Conservation (phyloP, 2,888 invertebrate species). For the Phragmatobia fuliginosa region DNA sequence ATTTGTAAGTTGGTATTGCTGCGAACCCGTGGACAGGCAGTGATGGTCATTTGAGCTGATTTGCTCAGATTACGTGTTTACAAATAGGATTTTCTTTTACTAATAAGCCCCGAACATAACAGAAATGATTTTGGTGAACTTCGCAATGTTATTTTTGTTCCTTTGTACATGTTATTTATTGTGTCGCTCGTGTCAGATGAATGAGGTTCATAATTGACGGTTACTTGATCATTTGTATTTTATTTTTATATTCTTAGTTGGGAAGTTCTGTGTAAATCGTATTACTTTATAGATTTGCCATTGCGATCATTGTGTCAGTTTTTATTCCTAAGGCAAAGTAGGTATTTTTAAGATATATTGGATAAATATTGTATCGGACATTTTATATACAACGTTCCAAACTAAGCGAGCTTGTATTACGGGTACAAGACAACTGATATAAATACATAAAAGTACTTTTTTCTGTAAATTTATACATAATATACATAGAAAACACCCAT, state of each 20-base stretch:
- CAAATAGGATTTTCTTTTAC: slow-evolving; percentile 63
- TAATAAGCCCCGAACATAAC: slow-evolving; percentile 38
- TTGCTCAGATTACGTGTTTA: slow-evolving; percentile 63
- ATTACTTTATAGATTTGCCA: neutral
- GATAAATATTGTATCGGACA: too few species aligned
- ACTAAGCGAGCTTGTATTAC: too few species aligned
- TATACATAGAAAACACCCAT: too few species aligned
- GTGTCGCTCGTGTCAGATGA: slow-evolving; percentile 7
- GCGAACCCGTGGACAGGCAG: slow-evolving; percentile 37
- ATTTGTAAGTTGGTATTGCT: slow-evolving; percentile 15
- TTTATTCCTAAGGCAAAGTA: neutral
- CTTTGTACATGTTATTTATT: slow-evolving; percentile 10
- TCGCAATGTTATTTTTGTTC: slow-evolving; percentile 15
- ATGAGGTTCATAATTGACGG: neutral
- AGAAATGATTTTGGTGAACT: slow-evolving; percentile 23
- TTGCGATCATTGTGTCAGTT: neutral
- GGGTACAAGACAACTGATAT: too few species aligned
- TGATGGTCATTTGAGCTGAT: slow-evolving; percentile 68
- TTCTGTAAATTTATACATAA: too few species aligned
- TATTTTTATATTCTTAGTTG: neutral
- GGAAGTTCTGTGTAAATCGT: neutral
- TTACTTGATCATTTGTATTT: slow-evolving; percentile 2
- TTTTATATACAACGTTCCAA: too few species aligned
- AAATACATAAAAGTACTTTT: too few species aligned
- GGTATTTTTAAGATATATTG: too few species aligned